Percentiles rank a stretch among this genome's conserved stretches.
Conservation (phyloP, 2,888 invertebrate species). For the Meteorus colon region DNA sequence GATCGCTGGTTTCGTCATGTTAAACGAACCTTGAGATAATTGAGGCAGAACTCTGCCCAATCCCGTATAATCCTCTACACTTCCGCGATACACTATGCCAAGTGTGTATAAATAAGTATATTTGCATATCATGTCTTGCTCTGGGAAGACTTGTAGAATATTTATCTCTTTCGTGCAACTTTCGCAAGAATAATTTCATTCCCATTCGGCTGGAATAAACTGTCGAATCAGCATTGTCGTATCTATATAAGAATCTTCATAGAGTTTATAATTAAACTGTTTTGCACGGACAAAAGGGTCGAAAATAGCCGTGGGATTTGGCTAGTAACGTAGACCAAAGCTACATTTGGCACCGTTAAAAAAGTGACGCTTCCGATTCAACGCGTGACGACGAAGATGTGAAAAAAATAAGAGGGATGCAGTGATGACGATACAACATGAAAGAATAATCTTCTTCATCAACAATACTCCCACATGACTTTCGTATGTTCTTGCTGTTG, state of each 20-base stretch:
- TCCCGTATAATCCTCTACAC: slow-evolving; percentile 50
- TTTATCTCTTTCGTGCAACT: slow-evolving; percentile 3
- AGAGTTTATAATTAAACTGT: slow-evolving; percentile 56
- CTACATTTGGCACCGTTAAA: slow-evolving; percentile 48
- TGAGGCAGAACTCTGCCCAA: slow-evolving; percentile 35
- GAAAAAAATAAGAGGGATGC: slow-evolving; percentile 3
- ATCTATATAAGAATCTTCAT: slow-evolving; percentile 32
- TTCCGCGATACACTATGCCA: slow-evolving; percentile 60
- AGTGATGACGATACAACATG: slow-evolving; percentile 24
- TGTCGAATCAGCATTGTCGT: slow-evolving; percentile 24
- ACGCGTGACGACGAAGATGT: slow-evolving; percentile 24
- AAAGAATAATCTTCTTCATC: slow-evolving; percentile 40
- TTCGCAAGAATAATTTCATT: not conserved
- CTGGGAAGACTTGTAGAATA: not conserved
- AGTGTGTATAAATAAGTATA: slow-evolving; percentile 56
- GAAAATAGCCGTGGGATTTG: slow-evolving; percentile 59
- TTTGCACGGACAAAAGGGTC: slow-evolving; percentile 52
- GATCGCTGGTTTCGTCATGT: not conserved
- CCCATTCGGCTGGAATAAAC: slow-evolving; percentile 29
- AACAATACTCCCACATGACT: slow-evolving; percentile 37
- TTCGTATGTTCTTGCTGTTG: slow-evolving; percentile 17
- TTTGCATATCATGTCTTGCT: slow-evolving; percentile 13
- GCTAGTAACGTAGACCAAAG: slow-evolving; percentile 51
- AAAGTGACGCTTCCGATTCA: slow-evolving; percentile 45
- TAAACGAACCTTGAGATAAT: slow-evolving; percentile 26